Evolutionary conservation across 2,888 invertebrate genomes (phyloP).

Genomic region (Vandiemenella viatica): DNA sequence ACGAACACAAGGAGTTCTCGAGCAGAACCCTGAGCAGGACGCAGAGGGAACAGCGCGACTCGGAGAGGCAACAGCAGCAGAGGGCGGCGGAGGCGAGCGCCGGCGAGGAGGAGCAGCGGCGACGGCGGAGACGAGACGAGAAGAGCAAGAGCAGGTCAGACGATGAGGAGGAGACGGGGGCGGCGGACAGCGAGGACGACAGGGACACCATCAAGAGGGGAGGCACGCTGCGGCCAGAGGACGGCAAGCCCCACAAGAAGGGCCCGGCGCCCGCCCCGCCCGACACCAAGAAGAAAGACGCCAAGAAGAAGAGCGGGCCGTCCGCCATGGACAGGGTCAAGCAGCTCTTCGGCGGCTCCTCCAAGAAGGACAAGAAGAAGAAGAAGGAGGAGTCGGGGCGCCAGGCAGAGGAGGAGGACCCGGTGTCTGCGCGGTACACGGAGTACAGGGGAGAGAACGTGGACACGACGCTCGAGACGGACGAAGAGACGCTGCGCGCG

Average conservation of each 20-base stretch:
- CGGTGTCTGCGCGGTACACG: conserved; percentile 37
- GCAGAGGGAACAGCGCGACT: conserved; percentile 3
- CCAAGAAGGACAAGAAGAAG: conserved; percentile 47
- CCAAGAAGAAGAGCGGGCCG: conserved; percentile 41
- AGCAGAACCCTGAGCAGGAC: too few species aligned
- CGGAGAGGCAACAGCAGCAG: conserved; percentile 20
- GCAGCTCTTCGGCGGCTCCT: conserved; percentile 55
- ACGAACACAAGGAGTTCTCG: too few species aligned
- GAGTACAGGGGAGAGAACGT: conserved; percentile 43
- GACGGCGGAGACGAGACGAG: conserved; percentile 4
- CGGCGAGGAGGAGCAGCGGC: conserved; percentile 3
- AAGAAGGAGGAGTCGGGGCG: conserved; percentile 22
- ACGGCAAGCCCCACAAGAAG: conserved; percentile 32
- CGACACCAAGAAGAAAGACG: conserved; percentile 38
- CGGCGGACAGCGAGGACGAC: conserved; percentile 24
- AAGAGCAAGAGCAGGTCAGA: not conserved
- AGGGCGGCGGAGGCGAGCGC: conserved; percentile 1
- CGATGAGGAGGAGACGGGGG: not conserved
- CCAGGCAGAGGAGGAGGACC: conserved; percentile 32
- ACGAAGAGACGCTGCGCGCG: not conserved
- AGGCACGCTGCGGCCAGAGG: conserved; percentile 32
- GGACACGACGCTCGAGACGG: conserved; percentile 9
- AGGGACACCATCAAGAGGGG: conserved; percentile 26
- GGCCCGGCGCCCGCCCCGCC: conserved; percentile 36
- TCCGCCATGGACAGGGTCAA: conserved; percentile 61